Base-by-base conservation (phyloP, 2,113 vertebrate genomes). In the Aix galericulata region DNA sequence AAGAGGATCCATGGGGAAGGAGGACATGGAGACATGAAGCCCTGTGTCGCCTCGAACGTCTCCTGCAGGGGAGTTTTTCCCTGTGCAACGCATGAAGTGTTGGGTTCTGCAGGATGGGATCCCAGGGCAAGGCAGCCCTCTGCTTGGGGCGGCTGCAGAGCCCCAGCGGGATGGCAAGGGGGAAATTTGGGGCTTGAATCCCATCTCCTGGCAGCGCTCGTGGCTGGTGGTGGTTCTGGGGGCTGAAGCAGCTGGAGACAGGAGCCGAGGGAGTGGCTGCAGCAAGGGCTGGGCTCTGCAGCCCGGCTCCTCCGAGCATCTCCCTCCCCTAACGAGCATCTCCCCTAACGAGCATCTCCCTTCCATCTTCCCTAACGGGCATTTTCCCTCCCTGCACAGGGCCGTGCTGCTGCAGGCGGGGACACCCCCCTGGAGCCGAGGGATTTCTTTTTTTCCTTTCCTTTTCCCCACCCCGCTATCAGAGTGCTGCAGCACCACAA, bases 21-120 rank as follows among this genome's bases (percentile, higher is more conserved):
- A 76, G 23, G 44, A 7, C 4, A 5, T 0, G 3, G 29, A 58
- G 12, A 27, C 18, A 10, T 22, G 72, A 26, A 26, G 36, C 13
- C 87, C 27, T 29, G 40, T 25, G 26, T 74, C 55, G 66, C 56
- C 50, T 56, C 1, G 3, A 10, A 2, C 31, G 0, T 20, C 67
- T 36, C 60, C 38, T 1, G 1, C 5, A 9, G 50, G 22, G 53
- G 67, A 60, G 64, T 44, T 14, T 71, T 15, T 34, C 56, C 52
- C 46, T 6, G 32, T 2, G 63, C 32, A 6, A 0, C 1, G 32
- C 58, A 64, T 26, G 4, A 29, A 26, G 14, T 6, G 1, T 0
- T 69, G 69, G 64, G 17, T 68, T 75, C 86, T 50, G 68, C 36
- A 25, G 2, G 62, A 18, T 69, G 60, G 38, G 53, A 3, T 53